phyloP scores from a whole-genome alignment of 2,888 invertebrate genomes.

The Sinotaia quadrata region DNA sequence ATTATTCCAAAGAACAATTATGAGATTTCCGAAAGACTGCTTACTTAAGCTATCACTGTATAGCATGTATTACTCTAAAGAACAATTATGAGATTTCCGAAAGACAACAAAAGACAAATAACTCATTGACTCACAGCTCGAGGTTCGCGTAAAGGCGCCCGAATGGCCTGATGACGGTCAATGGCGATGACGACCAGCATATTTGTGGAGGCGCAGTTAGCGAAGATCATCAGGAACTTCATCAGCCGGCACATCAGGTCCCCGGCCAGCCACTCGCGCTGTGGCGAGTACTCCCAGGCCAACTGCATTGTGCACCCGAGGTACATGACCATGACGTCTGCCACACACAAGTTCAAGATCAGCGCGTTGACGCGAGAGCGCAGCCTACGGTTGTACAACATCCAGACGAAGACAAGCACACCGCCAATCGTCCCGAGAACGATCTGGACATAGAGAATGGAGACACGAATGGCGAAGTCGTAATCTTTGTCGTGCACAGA shows the following conservation, averaged over 20 bases:
- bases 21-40: no score
- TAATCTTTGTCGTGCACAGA: slow-evolving; percentile 63
- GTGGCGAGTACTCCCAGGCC: slow-evolving; percentile 67
- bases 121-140: slow-evolving; percentile 64
- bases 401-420: slow-evolving; percentile 63
- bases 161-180: slow-evolving; percentile 71
- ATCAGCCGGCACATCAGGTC: slow-evolving; percentile 67
- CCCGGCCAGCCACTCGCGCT: slow-evolving; percentile 67
- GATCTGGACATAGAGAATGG: slow-evolving; percentile 59
- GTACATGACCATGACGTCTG: slow-evolving; percentile 69
- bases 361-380: slow-evolving; percentile 65
- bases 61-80: no score
- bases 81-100: no score
- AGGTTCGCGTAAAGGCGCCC: slow-evolving; percentile 66
- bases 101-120: no score
- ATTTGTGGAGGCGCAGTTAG: slow-evolving; percentile 68
- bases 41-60: no score
- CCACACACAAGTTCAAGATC: slow-evolving; percentile 69
- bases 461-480: slow-evolving; percentile 52
- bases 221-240: slow-evolving; percentile 69
- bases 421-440: slow-evolving; percentile 62
- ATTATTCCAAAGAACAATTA: no score
- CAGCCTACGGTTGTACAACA: slow-evolving; percentile 57
- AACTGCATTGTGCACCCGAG: slow-evolving; percentile 67
- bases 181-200: slow-evolving; percentile 71